Conservation (phyloP, 2,888 invertebrate species). For the Chalcosyrphus nemorum region DNA sequence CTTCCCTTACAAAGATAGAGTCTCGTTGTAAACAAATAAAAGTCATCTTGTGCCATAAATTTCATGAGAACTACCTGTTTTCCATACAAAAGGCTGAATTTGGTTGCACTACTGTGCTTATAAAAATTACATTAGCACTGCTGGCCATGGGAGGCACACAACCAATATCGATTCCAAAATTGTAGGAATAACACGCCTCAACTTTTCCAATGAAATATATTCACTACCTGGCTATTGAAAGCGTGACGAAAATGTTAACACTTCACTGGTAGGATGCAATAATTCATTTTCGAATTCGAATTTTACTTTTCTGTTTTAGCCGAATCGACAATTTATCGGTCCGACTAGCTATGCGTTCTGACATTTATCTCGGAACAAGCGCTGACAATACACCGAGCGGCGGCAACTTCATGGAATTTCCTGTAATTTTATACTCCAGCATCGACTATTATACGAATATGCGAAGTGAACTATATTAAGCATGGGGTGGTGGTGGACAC, state of each 20-base stretch:
- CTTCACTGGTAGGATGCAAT: slow-evolving; percentile 2
- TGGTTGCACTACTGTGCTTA: background rate
- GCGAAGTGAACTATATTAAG: slow-evolving; percentile 20
- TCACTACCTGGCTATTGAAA: slow-evolving; percentile 21
- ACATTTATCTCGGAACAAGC: slow-evolving; percentile 28
- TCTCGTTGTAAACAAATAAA: background rate
- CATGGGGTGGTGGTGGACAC: slow-evolving; percentile 15
- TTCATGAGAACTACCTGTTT: background rate
- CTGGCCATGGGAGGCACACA: background rate
- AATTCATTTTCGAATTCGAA: slow-evolving; percentile 3
- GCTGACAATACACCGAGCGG: slow-evolving; percentile 11
- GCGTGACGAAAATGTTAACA: slow-evolving; percentile 43
- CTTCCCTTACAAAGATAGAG: background rate
- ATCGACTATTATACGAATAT: background rate
- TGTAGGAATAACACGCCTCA: background rate
- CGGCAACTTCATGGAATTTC: slow-evolving; percentile 9
- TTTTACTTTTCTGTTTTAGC: slow-evolving; percentile 6
- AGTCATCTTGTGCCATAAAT: background rate
- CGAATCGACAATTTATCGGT: slow-evolving; percentile 40
- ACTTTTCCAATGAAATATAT: background rate
- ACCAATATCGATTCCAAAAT: background rate
- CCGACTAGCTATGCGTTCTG: slow-evolving; percentile 29
- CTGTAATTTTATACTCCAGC: slow-evolving; percentile 8
- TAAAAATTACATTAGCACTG: background rate
- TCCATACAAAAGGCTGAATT: background rate